Conservation (phyloP, 2,113 vertebrate species). For the Cottus gobio region DNA sequence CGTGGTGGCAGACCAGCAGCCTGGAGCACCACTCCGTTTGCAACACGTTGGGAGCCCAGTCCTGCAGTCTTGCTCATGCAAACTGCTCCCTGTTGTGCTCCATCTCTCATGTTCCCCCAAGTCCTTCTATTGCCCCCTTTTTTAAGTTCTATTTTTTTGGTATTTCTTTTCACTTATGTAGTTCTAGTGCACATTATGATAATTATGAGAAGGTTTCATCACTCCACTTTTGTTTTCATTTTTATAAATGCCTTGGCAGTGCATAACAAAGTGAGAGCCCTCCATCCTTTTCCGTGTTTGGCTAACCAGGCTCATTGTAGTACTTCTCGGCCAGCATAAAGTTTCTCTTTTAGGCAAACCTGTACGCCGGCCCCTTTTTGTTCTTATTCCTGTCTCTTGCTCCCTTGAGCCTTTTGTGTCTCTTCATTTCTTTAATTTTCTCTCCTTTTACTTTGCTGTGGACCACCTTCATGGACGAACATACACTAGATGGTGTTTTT, state of each 20-base stretch:
- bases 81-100: slow-evolving; percentile 17
- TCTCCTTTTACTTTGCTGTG: neutral
- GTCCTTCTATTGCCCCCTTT: slow-evolving; percentile 4
- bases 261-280: slow-evolving; percentile 5
- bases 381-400: slow-evolving; percentile 18
- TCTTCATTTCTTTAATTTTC: neutral
- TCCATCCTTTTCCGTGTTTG: slow-evolving; percentile 22
- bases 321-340: slow-evolving; percentile 1
- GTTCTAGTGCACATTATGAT: slow-evolving; percentile 21
- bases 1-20: slow-evolving; percentile 58
- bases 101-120: slow-evolving; percentile 2
- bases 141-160: slow-evolving; percentile 42
- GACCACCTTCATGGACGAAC: slow-evolving; percentile 45
- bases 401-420: slow-evolving; percentile 21
- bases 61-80: slow-evolving; percentile 25
- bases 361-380: slow-evolving; percentile 1
- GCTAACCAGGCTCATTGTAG: slow-evolving; percentile 1
- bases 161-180: slow-evolving; percentile 1
- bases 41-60: slow-evolving; percentile 42
- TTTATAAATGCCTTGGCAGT: slow-evolving; percentile 13
- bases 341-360: slow-evolving; percentile 23
- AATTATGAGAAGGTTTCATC: slow-evolving; percentile 20
- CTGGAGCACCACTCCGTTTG: slow-evolving; percentile 66
- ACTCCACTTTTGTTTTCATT: neutral
- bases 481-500: slow-evolving; percentile 63